These are phyloP conservation scores for Hylaea fasciaria DNA, from an alignment of 2,888 invertebrate genomes.

Conservation along the genomic window DNA sequence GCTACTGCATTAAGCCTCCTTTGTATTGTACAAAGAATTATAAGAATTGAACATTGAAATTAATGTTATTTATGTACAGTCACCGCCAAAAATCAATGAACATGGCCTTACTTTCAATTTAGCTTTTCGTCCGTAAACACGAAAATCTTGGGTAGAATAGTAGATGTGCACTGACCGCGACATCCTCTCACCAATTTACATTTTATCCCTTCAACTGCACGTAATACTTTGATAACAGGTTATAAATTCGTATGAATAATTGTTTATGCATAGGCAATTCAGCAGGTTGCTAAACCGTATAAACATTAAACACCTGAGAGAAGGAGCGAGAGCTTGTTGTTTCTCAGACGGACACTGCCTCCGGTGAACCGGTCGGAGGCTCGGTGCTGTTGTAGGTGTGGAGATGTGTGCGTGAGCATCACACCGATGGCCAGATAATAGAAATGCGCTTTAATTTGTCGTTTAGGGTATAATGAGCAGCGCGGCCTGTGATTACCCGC, in stretches of 20 bases:
- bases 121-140: background rate
- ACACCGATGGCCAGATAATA: slow-evolving; percentile 81
- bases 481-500: slow-evolving; percentile 84
- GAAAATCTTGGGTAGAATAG: too few relatives aligned
- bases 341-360: slow-evolving; percentile 44
- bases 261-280: slow-evolving; percentile 64
- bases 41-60: slow-evolving; percentile 3
- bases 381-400: background rate
- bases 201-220: slow-evolving; percentile 14
- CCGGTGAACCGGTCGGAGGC: slow-evolving; percentile 64
- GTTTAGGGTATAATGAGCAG: slow-evolving; percentile 84
- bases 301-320: slow-evolving; percentile 59
- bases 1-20: slow-evolving; percentile 35
- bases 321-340: slow-evolving; percentile 47
- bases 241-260: slow-evolving; percentile 47
- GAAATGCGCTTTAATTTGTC: slow-evolving; percentile 85
- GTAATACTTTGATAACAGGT: slow-evolving; percentile 44
- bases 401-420: slow-evolving; percentile 54
- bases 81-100: background rate
- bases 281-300: slow-evolving; percentile 55
- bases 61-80: background rate
- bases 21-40: slow-evolving; percentile 13
- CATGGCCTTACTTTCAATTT: background rate
- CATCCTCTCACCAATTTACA: slow-evolving; percentile 20
- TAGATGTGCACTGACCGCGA: too few relatives aligned